Evolutionary conservation across 2,113 vertebrate genomes (phyloP).

Genomic region (Pelusios castaneus): DNA sequence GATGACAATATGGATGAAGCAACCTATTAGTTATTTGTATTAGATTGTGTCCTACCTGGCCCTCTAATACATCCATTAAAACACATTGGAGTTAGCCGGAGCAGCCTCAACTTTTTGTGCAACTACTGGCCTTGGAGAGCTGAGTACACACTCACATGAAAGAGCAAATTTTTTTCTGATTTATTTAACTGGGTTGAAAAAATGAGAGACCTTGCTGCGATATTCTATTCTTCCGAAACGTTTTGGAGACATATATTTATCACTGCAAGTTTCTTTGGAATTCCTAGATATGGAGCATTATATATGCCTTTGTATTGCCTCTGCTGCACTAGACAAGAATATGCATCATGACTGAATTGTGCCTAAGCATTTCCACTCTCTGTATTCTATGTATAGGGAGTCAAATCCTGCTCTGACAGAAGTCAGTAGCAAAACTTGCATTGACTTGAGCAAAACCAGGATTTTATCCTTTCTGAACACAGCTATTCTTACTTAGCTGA

Average conservation of each 20-base stretch:
- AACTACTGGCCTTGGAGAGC: background rate
- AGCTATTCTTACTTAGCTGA: slow-evolving; percentile 11
- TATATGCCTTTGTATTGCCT: background rate
- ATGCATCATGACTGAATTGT: slow-evolving; percentile 34
- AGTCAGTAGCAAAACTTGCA: background rate
- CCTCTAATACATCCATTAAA: background rate
- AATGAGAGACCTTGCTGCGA: background rate
- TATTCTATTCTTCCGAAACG: background rate
- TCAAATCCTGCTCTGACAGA: background rate
- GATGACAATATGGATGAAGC: slow-evolving; percentile 92
- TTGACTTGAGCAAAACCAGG: background rate
- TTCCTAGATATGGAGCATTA: background rate
- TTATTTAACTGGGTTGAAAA: background rate
- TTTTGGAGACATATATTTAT: background rate
- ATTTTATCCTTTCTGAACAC: background rate
- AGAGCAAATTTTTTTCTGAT: background rate
- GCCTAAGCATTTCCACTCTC: slow-evolving; percentile 42
- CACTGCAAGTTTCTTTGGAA: slow-evolving; percentile 12
- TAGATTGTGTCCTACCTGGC: background rate
- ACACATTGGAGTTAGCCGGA: background rate
- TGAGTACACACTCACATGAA: rapidly evolving
- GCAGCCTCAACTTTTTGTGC: background rate
- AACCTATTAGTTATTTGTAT: slow-evolving; percentile 77
- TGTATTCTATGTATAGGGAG: slow-evolving; percentile 11
- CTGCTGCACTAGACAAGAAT: background rate